Percentiles rank a stretch among this genome's conserved stretches.
These are phyloP conservation scores for Xiphias gladius DNA, from an alignment of 2,113 vertebrate species.

Conservation along the genomic window DNA sequence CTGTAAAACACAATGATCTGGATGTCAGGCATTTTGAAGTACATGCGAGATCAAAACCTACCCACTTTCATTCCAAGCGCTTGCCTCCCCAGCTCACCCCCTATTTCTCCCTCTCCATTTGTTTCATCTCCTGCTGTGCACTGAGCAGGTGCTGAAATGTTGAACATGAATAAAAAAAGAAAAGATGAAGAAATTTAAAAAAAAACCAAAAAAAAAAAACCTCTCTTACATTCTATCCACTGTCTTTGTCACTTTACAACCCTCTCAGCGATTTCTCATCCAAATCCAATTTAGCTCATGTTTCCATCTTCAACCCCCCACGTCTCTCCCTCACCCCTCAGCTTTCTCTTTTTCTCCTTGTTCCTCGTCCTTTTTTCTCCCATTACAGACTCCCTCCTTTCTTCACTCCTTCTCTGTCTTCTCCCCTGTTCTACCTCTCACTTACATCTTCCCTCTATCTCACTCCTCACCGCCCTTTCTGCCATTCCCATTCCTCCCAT, in stretches of 20 bases:
- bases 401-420: slow-evolving; percentile 2
- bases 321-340: slow-evolving; percentile 41
- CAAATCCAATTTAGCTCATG: slow-evolving; percentile 80
- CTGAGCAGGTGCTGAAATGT: slow-evolving; percentile 58
- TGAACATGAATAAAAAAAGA: slow-evolving; percentile 29
- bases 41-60: slow-evolving; percentile 54
- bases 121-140: slow-evolving; percentile 66
- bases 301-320: slow-evolving; percentile 46
- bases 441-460: slow-evolving; percentile 27
- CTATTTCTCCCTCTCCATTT: slow-evolving; percentile 19
- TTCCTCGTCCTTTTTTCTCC: slow-evolving; percentile 36
- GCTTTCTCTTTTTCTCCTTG: slow-evolving; percentile 41
- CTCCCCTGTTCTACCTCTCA: slow-evolving; percentile 11
- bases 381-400: slow-evolving; percentile 38
- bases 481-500: no score
- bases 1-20: slow-evolving; percentile 40
- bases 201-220: slow-evolving; percentile 15
- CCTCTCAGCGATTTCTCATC: slow-evolving; percentile 77
- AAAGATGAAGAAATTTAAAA: slow-evolving; percentile 44
- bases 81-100: neutral
- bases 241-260: slow-evolving; percentile 66
- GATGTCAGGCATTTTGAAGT: slow-evolving; percentile 33
- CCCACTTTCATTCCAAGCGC: slow-evolving; percentile 20
- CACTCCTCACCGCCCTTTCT: slow-evolving; percentile 16
- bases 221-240: slow-evolving; percentile 52